Base-by-base conservation (phyloP, 2,888 invertebrate genomes). In the Erebia epiphron region DNA sequence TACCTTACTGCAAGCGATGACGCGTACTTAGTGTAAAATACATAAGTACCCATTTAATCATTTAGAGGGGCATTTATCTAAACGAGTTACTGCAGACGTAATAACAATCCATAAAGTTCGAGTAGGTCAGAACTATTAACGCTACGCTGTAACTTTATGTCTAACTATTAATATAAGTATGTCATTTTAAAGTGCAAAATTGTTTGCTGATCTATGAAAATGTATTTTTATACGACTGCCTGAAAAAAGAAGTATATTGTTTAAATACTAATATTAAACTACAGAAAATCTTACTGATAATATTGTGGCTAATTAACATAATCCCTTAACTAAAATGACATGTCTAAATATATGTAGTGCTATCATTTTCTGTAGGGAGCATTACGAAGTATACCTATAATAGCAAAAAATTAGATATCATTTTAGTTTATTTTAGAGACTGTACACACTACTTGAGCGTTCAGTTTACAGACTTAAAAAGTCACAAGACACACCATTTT, bases 71-170 rank as follows among this genome's bases (percentile, higher is more conserved):
- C 65, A 63, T 69, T 77, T 72, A 72, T 71, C 70, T 68, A 58
- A 74, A 70, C 70, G 64, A 35, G 58, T 64, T 64, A 73, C 65
- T 71, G 58, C 66, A 57, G 18, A 68, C 58, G 69, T 52, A 68
- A 69, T 68, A 75, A 71, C 65, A 69, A 74, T 76, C 71, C 71
- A 73, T 74, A 69, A 73, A 65, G 50, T 71, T 69, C 69, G 67
- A 75, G 71, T 76, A 72, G 75, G 72, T 73, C 70, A 72, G 67
- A 72, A 74, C 73, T 75, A 74, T 76, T 73, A 74, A 72, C 71
- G 50, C 50, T 57, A 26, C 35, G 35, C 35, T 49, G 26, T 57
- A 58, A 70, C 67, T 76, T 75, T 76, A 76, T 68, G 71, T 67
- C 57, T 61, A 11, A 43, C 58, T 60, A 73, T 74, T 72, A 73